Base-by-base conservation (phyloP, 2,888 invertebrate species). In the Caprella mutica region DNA sequence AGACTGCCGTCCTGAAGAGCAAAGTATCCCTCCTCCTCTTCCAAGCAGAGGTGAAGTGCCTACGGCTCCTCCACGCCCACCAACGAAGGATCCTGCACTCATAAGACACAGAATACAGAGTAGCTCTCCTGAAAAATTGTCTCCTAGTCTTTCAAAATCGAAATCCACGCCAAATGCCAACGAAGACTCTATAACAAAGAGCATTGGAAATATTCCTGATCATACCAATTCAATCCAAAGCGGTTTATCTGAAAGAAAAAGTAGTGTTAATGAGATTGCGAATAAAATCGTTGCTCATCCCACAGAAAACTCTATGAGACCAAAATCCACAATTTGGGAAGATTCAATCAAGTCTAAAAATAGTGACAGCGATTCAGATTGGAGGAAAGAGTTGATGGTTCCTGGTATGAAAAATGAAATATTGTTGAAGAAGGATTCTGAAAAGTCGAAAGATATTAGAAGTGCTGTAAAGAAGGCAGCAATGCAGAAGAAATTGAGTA, bases 381-480 rank as follows among this genome's bases (percentile, higher is more conserved):
- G 48, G 48, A 48, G 48, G 19, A 48, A 48, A 12, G 48, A 48
- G 30, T 21, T 48, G 12, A 14, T 29, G 9, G 2, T 30, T 4
- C 48, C 48, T 1, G 30, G 48, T 3, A 21, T 48, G 21, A 21
- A 27, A 8, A 30, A 21, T 6, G 17, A 29, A 48, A 29, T 48
- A 21, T 21, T 30, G 19, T n/a, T 9, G 17, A 24, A 29, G 5
- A 14, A 29, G 4, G 14, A 48, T 9, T n/a, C 48, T 3, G 8
- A 19, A 17, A 30, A 27, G 8, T 3, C 19, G 6, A 27, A 29
- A 29, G 21, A n/a, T 29, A n/a, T 72, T 4, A 72, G 72, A 59
- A 72, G 72, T 42, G 73, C 72, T 9, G 69, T 73, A 14, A 72
- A 73, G 60, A 72, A 73, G 62, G 73, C 73, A 14, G 73, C 73